phyloP scores from a whole-genome alignment of 2,797 vertebrate species.

The Etheostoma perlongum region DNA sequence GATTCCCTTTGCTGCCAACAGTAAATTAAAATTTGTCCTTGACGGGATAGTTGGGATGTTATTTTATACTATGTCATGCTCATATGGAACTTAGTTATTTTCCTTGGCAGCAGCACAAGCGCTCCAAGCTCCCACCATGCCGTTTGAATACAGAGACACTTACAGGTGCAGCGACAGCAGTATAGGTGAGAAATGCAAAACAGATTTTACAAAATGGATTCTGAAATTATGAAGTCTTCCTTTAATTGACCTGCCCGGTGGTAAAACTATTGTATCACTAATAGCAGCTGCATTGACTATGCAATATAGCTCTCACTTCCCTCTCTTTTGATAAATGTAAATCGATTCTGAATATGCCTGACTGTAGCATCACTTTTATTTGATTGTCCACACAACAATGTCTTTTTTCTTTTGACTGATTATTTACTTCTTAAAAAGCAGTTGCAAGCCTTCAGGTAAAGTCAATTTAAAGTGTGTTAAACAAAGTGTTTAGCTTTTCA shows the following conservation, averaged over 20 bases:
- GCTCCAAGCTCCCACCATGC: slow-evolving; percentile 19
- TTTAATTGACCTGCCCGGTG: slow-evolving; percentile 50
- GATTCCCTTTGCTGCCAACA: slow-evolving; percentile 36
- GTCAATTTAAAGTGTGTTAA: background rate
- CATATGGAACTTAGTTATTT: slow-evolving; percentile 52
- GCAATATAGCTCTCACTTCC: slow-evolving; percentile 27
- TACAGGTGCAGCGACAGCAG: slow-evolving; percentile 27
- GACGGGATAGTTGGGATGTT: slow-evolving; percentile 30
- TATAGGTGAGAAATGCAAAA: slow-evolving; percentile 35
- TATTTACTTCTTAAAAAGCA: background rate
- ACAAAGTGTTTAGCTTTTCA: background rate
- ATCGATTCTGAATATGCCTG: slow-evolving; percentile 52
- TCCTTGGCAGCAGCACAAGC: slow-evolving; percentile 42
- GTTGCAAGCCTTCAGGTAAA: background rate
- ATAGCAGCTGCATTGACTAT: slow-evolving; percentile 50
- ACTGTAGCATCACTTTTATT: slow-evolving; percentile 43
- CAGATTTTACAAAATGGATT: slow-evolving; percentile 52
- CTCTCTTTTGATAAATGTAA: slow-evolving; percentile 50
- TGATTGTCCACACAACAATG: slow-evolving; percentile 44
- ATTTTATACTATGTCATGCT: slow-evolving; percentile 34
- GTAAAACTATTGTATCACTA: slow-evolving; percentile 43
- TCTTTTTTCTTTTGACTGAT: slow-evolving; percentile 23
- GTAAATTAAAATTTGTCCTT: slow-evolving; percentile 63
- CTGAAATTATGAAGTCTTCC: slow-evolving; percentile 50
- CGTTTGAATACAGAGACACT: slow-evolving; percentile 43